phyloP scores from a whole-genome alignment of 2,888 invertebrate genomes.

The Falcaria lacertinaria region DNA sequence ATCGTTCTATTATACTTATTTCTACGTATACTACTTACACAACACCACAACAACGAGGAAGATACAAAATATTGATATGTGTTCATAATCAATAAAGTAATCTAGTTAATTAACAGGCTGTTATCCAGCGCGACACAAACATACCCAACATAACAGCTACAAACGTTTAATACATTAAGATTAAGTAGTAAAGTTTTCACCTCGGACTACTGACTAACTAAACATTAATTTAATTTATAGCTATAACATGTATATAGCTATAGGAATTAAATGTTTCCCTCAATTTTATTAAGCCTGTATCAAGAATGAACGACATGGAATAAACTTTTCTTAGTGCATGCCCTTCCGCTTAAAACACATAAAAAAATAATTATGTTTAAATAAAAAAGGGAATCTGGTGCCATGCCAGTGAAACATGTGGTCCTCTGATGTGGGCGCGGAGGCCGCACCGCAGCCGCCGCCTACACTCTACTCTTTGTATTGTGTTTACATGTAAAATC shows the following conservation, averaged over 20 bases:
- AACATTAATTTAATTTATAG: too few species aligned
- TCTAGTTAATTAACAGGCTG: neutral
- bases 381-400: conserved; percentile 39
- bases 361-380: conserved; percentile 12
- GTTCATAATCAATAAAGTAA: neutral
- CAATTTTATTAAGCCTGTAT: too few species aligned
- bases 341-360: neutral
- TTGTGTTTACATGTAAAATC: conserved; percentile 51
- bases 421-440: conserved; percentile 51
- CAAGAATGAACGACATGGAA: too few species aligned
- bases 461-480: conserved; percentile 36
- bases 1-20: neutral
- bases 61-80: neutral
- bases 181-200: too few species aligned
- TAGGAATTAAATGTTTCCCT: too few species aligned
- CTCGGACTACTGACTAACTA: too few species aligned
- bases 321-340: neutral
- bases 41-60: neutral
- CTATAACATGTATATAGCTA: too few species aligned
- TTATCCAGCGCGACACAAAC: neutral
- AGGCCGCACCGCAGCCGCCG: conserved; percentile 46
- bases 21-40: conserved; percentile 2
- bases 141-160: neutral
- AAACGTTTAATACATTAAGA: too few species aligned
- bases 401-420: conserved; percentile 62